Evolutionary conservation across 1,140 invertebrate genomes (phyloP).

Genomic region (Yoshiicerus persimilis): DNA sequence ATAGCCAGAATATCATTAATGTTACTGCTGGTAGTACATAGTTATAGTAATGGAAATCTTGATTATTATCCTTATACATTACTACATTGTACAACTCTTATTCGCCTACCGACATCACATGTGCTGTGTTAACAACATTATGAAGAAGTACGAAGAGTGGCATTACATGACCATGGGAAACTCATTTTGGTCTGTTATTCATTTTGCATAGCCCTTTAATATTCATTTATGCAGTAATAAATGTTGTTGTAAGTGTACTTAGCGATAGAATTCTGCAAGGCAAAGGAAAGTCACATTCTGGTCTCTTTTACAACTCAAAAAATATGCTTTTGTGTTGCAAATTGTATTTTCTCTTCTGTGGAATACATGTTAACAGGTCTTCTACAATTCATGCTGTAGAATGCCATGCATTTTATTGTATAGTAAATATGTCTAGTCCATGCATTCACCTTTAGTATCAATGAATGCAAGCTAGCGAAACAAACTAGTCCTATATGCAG

Average conservation of each 20-base stretch:
- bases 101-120: background rate
- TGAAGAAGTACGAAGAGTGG: background rate
- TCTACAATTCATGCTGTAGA: background rate
- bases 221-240: background rate
- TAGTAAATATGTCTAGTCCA: background rate
- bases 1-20: no score
- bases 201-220: background rate
- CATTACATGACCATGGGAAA: background rate
- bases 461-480: background rate
- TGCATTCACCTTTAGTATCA: background rate
- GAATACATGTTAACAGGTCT: background rate
- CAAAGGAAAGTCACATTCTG: background rate
- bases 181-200: background rate
- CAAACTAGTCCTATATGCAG: background rate
- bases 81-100: background rate
- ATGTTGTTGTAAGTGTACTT: background rate
- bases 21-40: background rate
- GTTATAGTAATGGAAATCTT: background rate
- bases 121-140: background rate
- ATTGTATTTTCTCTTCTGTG: background rate
- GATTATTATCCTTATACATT: background rate
- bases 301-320: background rate
- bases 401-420: background rate
- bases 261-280: background rate
- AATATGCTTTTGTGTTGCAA: background rate